Evolutionary conservation across 2,113 vertebrate genomes (phyloP).

Genomic region (Boulengeromyrus knoepffleri): DNA sequence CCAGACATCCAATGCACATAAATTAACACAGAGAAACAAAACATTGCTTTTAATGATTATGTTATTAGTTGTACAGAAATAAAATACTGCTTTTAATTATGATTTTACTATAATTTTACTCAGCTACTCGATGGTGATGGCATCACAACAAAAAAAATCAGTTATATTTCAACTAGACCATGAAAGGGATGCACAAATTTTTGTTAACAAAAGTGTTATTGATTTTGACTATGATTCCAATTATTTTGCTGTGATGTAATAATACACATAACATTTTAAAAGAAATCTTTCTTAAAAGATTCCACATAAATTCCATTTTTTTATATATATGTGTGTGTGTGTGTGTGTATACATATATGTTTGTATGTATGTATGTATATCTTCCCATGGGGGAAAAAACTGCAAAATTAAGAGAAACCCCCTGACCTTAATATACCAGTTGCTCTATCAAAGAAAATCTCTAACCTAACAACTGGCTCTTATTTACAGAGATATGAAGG

Average conservation of each 20-base stretch:
- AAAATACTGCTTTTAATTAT: background rate
- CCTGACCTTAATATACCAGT: background rate
- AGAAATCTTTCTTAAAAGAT: background rate
- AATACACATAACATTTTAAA: background rate
- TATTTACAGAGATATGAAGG: slow-evolving; percentile 58
- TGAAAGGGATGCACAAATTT: background rate
- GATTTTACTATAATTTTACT: background rate
- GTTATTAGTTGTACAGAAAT: background rate
- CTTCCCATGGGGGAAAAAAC: background rate
- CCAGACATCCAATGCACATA: background rate
- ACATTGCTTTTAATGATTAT: background rate
- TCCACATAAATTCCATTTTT: background rate
- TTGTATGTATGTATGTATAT: background rate
- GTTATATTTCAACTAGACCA: background rate
- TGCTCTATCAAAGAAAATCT: background rate
- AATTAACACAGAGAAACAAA: background rate
- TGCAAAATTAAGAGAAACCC: background rate
- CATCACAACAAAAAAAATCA: background rate
- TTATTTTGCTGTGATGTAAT: background rate
- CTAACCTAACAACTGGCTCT: slow-evolving; percentile 45
- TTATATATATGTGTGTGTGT: too few relatives aligned
- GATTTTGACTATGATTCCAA: background rate
- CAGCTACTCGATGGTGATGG: background rate
- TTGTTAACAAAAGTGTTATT: background rate
- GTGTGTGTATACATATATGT: background rate